Conservation (phyloP, 2,888 invertebrate genomes). For the Exocentrus adspersus region DNA sequence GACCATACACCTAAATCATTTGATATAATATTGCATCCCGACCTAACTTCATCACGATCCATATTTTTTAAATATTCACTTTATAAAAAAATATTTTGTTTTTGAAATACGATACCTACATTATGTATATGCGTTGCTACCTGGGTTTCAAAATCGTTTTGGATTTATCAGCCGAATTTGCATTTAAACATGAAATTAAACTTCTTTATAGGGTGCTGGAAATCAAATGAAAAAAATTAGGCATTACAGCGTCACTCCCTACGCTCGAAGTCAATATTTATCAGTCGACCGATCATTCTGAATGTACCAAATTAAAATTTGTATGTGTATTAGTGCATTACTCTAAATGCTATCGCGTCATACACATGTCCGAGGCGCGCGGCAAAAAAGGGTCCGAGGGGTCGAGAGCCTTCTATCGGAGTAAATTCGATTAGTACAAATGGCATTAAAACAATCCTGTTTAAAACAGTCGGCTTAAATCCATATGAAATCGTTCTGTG, state of each 20-base stretch:
- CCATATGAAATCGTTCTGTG: slow-evolving; percentile 46
- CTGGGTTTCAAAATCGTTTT: background rate
- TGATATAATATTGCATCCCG: no score
- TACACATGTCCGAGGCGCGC: slow-evolving; percentile 53
- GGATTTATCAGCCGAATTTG: slow-evolving; percentile 22
- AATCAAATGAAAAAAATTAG: slow-evolving; percentile 55
- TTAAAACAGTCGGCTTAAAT: slow-evolving; percentile 59
- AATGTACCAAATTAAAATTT: slow-evolving; percentile 60
- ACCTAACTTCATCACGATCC: no score
- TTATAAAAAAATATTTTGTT: no score
- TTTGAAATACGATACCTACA: no score
- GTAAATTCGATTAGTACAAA: slow-evolving; percentile 71
- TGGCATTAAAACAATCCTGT: slow-evolving; percentile 71
- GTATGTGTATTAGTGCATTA: slow-evolving; percentile 57
- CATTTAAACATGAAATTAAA: slow-evolving; percentile 37
- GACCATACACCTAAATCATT: no score
- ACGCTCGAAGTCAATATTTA: slow-evolving; percentile 57
- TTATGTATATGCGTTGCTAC: background rate
- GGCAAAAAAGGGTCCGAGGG: slow-evolving; percentile 37
- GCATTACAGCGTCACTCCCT: slow-evolving; percentile 50
- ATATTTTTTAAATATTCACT: no score
- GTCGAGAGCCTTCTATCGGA: slow-evolving; percentile 56
- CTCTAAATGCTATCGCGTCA: slow-evolving; percentile 58
- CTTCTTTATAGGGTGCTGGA: slow-evolving; percentile 29
- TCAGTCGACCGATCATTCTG: slow-evolving; percentile 62